Conservation (phyloP, 1,140 invertebrate species). For the Antheraea mylitta region DNA sequence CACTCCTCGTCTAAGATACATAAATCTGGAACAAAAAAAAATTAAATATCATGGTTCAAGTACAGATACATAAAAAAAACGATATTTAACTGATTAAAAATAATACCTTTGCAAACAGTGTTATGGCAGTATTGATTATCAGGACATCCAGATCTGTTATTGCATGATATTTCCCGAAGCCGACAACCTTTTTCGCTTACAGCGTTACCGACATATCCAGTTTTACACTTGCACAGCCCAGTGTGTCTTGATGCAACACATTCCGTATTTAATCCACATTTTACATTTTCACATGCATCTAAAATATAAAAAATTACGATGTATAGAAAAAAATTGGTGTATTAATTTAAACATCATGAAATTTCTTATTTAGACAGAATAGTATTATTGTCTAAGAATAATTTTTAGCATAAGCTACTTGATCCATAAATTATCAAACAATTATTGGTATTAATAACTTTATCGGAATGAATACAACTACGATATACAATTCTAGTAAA, state of each 20-base stretch:
- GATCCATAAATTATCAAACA: too few species aligned
- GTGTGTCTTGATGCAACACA: slow-evolving; percentile 86
- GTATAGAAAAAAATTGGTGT: too few species aligned
- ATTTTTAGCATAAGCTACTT: too few species aligned
- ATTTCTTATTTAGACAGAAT: too few species aligned
- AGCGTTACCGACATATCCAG: slow-evolving; percentile 88
- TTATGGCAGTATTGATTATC: slow-evolving; percentile 90
- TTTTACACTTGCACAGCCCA: slow-evolving; percentile 87
- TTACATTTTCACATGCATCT: slow-evolving; percentile 87
- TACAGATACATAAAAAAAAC: too few species aligned
- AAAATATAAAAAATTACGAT: slow-evolving; percentile 25
- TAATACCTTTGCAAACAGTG: slow-evolving; percentile 88
- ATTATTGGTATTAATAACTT: too few species aligned
- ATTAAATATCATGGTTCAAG: neutral
- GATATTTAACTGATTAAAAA: neutral
- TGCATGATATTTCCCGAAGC: slow-evolving; percentile 86
- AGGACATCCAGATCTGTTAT: slow-evolving; percentile 85
- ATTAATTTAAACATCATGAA: too few species aligned
- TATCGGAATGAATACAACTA: too few species aligned
- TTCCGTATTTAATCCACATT: slow-evolving; percentile 91
- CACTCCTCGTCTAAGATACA: slow-evolving; percentile 92
- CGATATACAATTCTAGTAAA: too few species aligned
- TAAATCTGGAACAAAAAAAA: slow-evolving; percentile 79
- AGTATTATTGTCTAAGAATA: too few species aligned
- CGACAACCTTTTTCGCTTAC: slow-evolving; percentile 86